phyloP scores from a whole-genome alignment of 2,888 invertebrate genomes.

The Catocala fraxini region DNA sequence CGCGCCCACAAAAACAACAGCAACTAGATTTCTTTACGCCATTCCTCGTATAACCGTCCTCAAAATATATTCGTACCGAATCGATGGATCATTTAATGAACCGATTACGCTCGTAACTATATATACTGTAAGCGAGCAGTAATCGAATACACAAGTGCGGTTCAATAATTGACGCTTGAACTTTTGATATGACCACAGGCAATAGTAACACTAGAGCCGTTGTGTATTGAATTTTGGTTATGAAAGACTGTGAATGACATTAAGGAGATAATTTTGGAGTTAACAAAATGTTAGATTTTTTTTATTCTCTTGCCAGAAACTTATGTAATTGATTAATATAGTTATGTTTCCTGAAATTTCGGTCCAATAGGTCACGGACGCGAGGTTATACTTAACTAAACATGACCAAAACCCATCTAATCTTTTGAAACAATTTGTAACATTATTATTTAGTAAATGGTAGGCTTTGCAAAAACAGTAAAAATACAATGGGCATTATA shows the following conservation, averaged over 20 bases:
- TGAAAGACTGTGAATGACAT: neutral
- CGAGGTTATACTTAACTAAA: neutral
- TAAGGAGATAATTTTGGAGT: neutral
- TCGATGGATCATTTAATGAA: slow-evolving; percentile 55
- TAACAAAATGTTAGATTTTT: too few relatives aligned
- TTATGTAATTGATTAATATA: neutral
- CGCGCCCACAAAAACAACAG: slow-evolving; percentile 17
- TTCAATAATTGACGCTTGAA: slow-evolving; percentile 56
- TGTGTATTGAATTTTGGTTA: neutral
- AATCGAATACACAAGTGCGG: slow-evolving; percentile 22
- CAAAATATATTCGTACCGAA: slow-evolving; percentile 33
- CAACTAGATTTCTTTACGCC: slow-evolving; percentile 21
- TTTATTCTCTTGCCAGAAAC: too few relatives aligned
- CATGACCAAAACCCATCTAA: slow-evolving; percentile 10
- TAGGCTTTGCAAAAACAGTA: slow-evolving; percentile 11
- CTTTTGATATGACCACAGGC: slow-evolving; percentile 50
- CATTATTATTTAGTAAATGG: slow-evolving; percentile 27
- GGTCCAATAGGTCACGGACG: neutral
- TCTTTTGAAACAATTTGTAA: slow-evolving; percentile 24
- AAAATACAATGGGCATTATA: slow-evolving; percentile 35
- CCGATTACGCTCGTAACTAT: slow-evolving; percentile 43
- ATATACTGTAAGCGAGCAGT: slow-evolving; percentile 18
- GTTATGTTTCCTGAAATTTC: neutral
- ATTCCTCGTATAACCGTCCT: slow-evolving; percentile 33
- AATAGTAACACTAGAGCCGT: slow-evolving; percentile 18